These are phyloP conservation scores for Zosterops hypoxanthus DNA, from an alignment of 2,113 vertebrate genomes.

Conservation along the genomic window DNA sequence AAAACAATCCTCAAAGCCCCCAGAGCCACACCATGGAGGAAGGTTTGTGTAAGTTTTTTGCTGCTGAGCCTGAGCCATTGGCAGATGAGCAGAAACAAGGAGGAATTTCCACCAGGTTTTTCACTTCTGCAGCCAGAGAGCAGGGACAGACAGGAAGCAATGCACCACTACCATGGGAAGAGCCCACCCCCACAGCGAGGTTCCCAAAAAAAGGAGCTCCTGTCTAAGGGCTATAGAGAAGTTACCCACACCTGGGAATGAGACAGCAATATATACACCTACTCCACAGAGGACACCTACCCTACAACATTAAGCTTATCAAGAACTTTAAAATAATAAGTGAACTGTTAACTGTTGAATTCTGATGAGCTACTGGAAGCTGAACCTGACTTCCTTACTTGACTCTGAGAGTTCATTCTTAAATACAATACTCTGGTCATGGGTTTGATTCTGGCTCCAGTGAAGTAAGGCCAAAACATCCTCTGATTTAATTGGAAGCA, in stretches of 20 bases:
- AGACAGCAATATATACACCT: neutral
- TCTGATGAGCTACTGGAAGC: neutral
- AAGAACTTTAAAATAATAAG: neutral
- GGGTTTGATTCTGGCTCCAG: constrained; percentile 23
- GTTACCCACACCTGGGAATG: neutral
- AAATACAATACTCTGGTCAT: neutral
- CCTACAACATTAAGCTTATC: neutral
- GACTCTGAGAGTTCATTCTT: neutral
- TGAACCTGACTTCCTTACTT: neutral
- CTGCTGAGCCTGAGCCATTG: neutral
- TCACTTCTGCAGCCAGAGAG: neutral
- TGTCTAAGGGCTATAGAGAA: rapidly evolving
- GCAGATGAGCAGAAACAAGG: neutral
- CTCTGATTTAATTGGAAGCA: constrained; percentile 42
- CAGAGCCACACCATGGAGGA: neutral
- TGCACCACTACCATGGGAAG: rapidly evolving
- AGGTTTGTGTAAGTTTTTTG: neutral
- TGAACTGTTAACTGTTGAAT: neutral
- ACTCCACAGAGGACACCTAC: neutral
- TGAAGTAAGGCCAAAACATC: constrained; percentile 30
- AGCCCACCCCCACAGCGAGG: rapidly evolving
- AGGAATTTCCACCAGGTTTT: neutral
- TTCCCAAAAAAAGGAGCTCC: neutral
- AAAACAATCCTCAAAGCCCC: neutral
- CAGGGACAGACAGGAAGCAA: neutral